Evolutionary conservation across 1,140 invertebrate species (phyloP), one percentile per base, ranked within the genome.

Genomic region (Drosophila teissieri): DNA sequence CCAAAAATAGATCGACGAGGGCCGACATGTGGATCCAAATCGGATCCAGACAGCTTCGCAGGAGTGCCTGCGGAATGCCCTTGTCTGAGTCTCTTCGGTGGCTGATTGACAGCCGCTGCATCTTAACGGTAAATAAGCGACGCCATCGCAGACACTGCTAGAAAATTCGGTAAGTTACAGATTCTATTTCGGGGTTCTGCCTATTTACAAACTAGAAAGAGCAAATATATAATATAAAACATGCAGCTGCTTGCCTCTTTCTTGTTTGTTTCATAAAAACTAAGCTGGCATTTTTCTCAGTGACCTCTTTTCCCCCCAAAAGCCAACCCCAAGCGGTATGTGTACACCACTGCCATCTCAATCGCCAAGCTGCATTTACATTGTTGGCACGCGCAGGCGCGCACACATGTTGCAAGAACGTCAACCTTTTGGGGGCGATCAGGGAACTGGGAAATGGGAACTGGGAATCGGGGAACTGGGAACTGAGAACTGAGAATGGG

Each of bases 301-400:
- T 68, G 45, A 17, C 8, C 17, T 27, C 5, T 15, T n/a, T 27
- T 34, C 64, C 11, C 19, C 37, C 55, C 58, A 63, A 45, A 63
- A 45, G 10, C 11, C 34, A 60, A 57, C 65, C 46, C 57, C 36
- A 46, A 36, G n/a, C 17, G 36, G 19, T 40, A 19, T 36, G 57
- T 40, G 17, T 2, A 11, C 36, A 7, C 36, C 58, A 63, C 52
- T 7, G 17, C 31, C 52, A 73, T 73, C 49, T 73, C 72, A 57
- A 62, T 53, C 60, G 58, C 39, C 72, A 52, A 24, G 62, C 53
- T 42, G 72, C 81, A 81, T 86, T 85, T 78, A 80, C 73, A 81
- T 77, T 80, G 76, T 80, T 89, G 84, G 84, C 84, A 89, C 84
- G 84, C 84, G 84, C 84, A 89, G 84, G 84, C 84, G 84, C 84